Conservation (phyloP, 2,113 vertebrate genomes). For the Hemiprocne comata region DNA sequence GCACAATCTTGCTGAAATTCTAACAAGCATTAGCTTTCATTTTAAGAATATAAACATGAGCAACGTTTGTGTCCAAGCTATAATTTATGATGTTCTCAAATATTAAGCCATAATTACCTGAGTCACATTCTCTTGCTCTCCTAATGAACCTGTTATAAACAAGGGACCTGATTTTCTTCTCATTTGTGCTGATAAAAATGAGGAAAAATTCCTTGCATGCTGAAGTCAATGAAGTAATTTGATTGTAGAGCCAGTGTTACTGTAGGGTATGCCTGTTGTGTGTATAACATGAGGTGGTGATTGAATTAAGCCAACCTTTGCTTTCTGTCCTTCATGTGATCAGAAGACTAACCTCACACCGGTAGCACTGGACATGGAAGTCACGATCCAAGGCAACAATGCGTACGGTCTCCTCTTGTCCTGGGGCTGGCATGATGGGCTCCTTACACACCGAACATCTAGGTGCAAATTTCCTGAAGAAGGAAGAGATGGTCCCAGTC, state of each 20-base stretch:
- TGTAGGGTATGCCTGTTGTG: accelerated
- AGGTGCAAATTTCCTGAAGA: conserved; percentile 92
- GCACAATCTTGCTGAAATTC: conserved; percentile 49
- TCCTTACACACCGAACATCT: conserved; percentile 96
- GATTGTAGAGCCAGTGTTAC: background rate
- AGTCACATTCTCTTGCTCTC: conserved; percentile 49
- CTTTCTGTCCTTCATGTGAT: background rate
- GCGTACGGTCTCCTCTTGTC: conserved; percentile 97
- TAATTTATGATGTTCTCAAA: conserved; percentile 50
- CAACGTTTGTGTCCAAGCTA: background rate
- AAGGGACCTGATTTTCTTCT: conserved; percentile 32
- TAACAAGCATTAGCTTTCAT: conserved; percentile 32
- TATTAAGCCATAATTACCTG: conserved; percentile 48
- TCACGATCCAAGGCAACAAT: conserved; percentile 97
- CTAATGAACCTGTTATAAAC: conserved; percentile 52
- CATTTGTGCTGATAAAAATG: background rate
- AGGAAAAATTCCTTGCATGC: conserved; percentile 16
- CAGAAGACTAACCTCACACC: conserved; percentile 88
- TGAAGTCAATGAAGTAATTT: conserved; percentile 30
- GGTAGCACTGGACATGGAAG: conserved; percentile 98
- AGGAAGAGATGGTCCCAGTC: background rate
- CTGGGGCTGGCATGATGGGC: conserved; percentile 95
- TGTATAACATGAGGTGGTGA: background rate
- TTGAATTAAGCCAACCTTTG: background rate
- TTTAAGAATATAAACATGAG: conserved; percentile 44